Percentiles rank a stretch among this genome's conserved stretches.
phyloP scores from a whole-genome alignment of 2,797 vertebrate genomes.

The Eospalax fontanierii region DNA sequence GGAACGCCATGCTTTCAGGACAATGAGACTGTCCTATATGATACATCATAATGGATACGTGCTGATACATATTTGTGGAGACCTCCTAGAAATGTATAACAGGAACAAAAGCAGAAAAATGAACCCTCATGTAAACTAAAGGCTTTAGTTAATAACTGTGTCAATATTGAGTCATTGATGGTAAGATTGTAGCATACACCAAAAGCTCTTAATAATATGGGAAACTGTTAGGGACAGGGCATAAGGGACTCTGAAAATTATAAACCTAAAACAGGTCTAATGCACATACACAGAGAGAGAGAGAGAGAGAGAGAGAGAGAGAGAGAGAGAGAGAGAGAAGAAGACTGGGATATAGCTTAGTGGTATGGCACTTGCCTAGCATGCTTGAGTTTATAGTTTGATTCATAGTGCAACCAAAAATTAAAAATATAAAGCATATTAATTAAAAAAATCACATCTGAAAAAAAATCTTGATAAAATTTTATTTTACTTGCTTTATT shows the following conservation, averaged over 20 bases:
- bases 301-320: too few species aligned
- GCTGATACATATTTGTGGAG: not conserved
- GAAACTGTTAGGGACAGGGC: not conserved
- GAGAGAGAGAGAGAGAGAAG: too few species aligned
- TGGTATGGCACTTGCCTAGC: not conserved
- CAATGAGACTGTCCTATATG: not conserved
- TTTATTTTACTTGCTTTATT: slow-evolving; percentile 17
- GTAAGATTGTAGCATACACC: not conserved
- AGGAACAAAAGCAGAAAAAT: not conserved
- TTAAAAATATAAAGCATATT: not conserved
- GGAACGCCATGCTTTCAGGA: not conserved
- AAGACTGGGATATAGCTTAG: not conserved
- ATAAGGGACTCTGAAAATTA: not conserved
- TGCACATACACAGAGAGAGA: not conserved
- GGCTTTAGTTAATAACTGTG: not conserved
- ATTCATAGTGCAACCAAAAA: not conserved
- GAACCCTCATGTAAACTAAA: not conserved
- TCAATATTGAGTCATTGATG: not conserved
- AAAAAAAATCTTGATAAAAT: slow-evolving; percentile 38
- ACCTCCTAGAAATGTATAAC: not conserved
- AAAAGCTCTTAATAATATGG: not conserved
- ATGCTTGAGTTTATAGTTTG: not conserved
- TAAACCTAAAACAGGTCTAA: not conserved
- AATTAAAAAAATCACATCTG: not conserved
- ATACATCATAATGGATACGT: not conserved